Evolutionary conservation across 1,140 invertebrate genomes (phyloP), one percentile per base, ranked within the genome.

Genomic region (Drosophila gunungcola): DNA sequence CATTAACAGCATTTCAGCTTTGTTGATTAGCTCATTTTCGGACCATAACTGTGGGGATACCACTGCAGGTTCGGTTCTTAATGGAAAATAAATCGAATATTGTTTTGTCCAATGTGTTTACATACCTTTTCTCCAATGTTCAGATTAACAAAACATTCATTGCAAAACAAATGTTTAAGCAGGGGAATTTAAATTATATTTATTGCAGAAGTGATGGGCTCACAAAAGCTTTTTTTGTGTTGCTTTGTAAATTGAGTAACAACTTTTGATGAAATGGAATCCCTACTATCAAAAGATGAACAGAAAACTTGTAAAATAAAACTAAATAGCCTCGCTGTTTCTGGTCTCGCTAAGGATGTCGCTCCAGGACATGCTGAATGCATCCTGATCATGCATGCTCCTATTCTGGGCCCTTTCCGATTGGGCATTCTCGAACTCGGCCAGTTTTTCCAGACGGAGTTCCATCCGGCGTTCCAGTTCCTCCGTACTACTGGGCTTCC

Each of bases 371-470:
- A 57, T 11, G 4, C 7, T 21, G 0, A 7, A 16, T 0, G 9
- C 12, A 2, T 64, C 42, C 1, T 25, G 21, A 4, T 43, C 52
- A 2, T 57, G 57, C 11, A 16, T 6, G 32, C 45, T 46, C 0
- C 45, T 29, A 12, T 29, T 13, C 39, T 57, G 7, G 10, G 10
- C 12, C 6, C 36, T 38, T n/a, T 45, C 38, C 16, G 43, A 38
- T 27, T 82, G 38, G 1, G 43, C 34, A 39, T 82, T 86, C 42
- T 85, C 82, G 32, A 68, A 86, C 0, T 68, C 60, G 0, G 82
- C 69, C 1, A 85, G 39, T 13, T 81, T 69, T 7, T 69, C 36
- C 5, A 85, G 45, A 4, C 82, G 68, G 1, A 52, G 0, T 0
- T 48, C 21, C 78, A 84, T 85, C 3, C 77, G 81, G 3, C 61